Base-by-base conservation (phyloP, 1,140 invertebrate species). In the Argopecten irradians region DNA sequence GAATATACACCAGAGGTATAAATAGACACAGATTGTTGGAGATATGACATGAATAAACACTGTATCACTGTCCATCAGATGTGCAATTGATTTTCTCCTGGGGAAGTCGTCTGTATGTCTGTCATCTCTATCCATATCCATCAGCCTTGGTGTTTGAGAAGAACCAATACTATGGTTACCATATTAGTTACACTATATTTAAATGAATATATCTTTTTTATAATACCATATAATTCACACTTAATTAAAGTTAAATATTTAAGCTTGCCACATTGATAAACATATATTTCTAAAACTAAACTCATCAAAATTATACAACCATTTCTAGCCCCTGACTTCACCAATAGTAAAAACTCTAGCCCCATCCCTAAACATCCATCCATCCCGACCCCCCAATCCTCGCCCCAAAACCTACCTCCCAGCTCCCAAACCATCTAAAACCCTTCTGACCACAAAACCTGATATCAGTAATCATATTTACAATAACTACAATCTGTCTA, bases 231-330 rank as follows among this genome's bases (percentile, higher is more conserved):
- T n/a, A n/a, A n/a, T n/a, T n/a, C n/a, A n/a, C n/a, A n/a, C n/a
- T n/a, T n/a, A n/a, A n/a, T n/a, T n/a, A n/a, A n/a, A n/a, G n/a
- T n/a, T n/a, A n/a, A n/a, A n/a, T n/a, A n/a, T n/a, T n/a, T n/a
- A n/a, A n/a, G n/a, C n/a, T n/a, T 71, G 55, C 55, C 55, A 71
- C 55, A 71, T 71, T 71, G 55, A 71, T 71, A 71, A 71, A 71
- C 55, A 71, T n/a, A n/a, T 7, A 8, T 71, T 28, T n/a, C 55
- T 16, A 71, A 71, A 71, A 28, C 22, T 28, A 71, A 28, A 71
- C 16, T 71, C 22, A 71, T 71, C 28, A 19, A 46, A 46, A 46
- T 71, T 3, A 71, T 28, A 8, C 36, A 22, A 22, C 43, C 1
- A 19, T 46, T 16, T 46, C 43, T 19, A 46, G 14, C 3, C 5